Conservation (phyloP, 2,888 invertebrate genomes). For the Phasia obesa region DNA sequence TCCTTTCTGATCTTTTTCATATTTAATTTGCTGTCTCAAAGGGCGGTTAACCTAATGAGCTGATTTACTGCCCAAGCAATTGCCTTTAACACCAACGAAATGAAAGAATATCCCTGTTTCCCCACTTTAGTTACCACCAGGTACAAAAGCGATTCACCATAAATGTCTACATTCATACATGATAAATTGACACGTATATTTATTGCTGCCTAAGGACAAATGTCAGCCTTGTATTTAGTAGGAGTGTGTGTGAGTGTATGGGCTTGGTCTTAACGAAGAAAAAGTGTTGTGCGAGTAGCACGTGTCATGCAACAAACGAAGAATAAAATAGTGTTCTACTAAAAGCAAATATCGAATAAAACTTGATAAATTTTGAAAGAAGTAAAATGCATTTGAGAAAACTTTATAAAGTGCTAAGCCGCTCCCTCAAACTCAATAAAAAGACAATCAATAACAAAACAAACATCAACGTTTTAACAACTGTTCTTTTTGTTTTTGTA, state of each 20-base stretch:
- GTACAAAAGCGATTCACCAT: constrained; percentile 39
- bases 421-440: not conserved
- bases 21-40: constrained; percentile 40
- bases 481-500: constrained; percentile 3
- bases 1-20: not conserved
- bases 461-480: constrained; percentile 47
- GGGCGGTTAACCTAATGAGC: constrained; percentile 77
- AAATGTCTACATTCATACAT: constrained; percentile 70
- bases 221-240: constrained; percentile 72
- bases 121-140: constrained; percentile 22
- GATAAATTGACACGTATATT: constrained; percentile 79
- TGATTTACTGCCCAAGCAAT: constrained; percentile 78
- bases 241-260: not conserved
- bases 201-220: constrained; percentile 79
- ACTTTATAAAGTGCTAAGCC: not conserved
- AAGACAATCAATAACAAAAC: constrained; percentile 54
- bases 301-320: constrained; percentile 51
- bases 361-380: not conserved
- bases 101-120: not conserved
- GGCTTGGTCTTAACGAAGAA: constrained; percentile 42
- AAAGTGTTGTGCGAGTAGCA: constrained; percentile 50
- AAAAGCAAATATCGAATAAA: constrained; percentile 6
- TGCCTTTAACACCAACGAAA: constrained; percentile 60
- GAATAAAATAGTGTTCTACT: not conserved
- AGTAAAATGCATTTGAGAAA: not conserved